Base-by-base conservation (phyloP, 2,797 vertebrate species). In the Pantherophis vulpinus region DNA sequence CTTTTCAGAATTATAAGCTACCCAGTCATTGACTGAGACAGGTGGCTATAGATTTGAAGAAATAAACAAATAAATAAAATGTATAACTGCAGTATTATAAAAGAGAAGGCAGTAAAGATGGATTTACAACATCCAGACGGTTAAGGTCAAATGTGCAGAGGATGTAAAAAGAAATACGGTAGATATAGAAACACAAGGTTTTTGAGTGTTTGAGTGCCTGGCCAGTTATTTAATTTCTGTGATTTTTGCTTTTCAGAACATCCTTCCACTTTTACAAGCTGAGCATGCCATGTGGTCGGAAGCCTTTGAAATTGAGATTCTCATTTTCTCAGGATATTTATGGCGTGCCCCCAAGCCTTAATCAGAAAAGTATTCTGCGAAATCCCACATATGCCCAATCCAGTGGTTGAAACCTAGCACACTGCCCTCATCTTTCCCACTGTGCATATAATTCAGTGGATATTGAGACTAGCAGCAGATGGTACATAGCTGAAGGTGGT, bases 201-300 rank as follows among this genome's bases (percentile, higher is more conserved):
- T 63, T 63, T 63, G 11, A 63, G 27, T 51, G 14, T 0, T 0
- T 37, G 25, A 58, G 91, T n/a, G 2, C 27, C 51, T 0, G 4
- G 91, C 29, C 63, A 91, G 60, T 87, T 94, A 92, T 58, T 88
- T 94, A 94, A 79, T 88, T 14, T 89, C 32, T 37, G 11, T 94
- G 87, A 92, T 94, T 94, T 91, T 4, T 0, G 66, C 88, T 89
- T 94, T n/a, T 2, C 0, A 20, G 2, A n/a, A 55, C 74, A 56
- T 95, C 60, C 47, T 42, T 83, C 42, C 23, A 55, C 11, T 32
- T 23, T 60, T 23, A 23, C 56, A 91, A 88, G 42, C 56, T 16
- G 83, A 87, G 60, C 14, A 61, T 10, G 47, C 47, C 86, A 61
- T 61, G 56, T 87, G 91, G 90, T 32, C 29, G 83, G 90, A 91